These are phyloP conservation scores for Tychaedon coryphoeus DNA, from an alignment of 2,113 vertebrate species.

Conservation along the genomic window DNA sequence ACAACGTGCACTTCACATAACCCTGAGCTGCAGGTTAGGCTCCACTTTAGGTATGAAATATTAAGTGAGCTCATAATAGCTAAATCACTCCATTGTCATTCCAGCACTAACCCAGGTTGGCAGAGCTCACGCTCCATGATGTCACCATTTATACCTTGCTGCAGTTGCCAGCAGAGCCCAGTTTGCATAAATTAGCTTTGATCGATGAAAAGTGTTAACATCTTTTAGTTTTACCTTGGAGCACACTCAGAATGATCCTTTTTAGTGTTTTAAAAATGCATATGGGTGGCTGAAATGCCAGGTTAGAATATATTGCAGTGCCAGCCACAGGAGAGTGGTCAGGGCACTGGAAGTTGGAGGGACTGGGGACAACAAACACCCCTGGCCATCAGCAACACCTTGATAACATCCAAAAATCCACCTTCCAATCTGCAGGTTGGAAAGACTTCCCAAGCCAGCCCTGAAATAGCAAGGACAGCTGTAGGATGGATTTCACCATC, in stretches of 20 bases:
- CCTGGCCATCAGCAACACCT: neutral
- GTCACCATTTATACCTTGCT: constrained; percentile 19
- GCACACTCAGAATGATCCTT: neutral
- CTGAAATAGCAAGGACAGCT: constrained; percentile 35
- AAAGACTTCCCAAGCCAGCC: neutral
- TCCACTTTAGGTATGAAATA: constrained; percentile 3
- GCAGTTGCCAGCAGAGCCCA: neutral
- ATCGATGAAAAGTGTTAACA: constrained; percentile 22
- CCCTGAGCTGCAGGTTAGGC: constrained; percentile 17
- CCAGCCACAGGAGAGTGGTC: neutral
- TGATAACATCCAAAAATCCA: neutral
- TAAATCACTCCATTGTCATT: constrained; percentile 54
- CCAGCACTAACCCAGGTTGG: constrained; percentile 18
- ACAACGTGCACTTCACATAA: neutral
- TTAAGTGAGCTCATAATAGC: constrained; percentile 44
- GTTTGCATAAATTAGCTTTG: constrained; percentile 35
- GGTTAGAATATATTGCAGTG: neutral
- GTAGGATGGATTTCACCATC: constrained; percentile 25
- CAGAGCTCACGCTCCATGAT: constrained; percentile 29
- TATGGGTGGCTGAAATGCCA: neutral
- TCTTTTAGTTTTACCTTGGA: constrained; percentile 18
- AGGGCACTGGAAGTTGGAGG: neutral
- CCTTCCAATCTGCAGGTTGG: neutral
- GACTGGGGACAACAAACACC: neutral
- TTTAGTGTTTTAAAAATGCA: constrained; percentile 12